Percentiles rank a stretch among this genome's conserved stretches.
Evolutionary conservation across 2,113 vertebrate genomes (phyloP).

Genomic region (Enhydra lutris): DNA sequence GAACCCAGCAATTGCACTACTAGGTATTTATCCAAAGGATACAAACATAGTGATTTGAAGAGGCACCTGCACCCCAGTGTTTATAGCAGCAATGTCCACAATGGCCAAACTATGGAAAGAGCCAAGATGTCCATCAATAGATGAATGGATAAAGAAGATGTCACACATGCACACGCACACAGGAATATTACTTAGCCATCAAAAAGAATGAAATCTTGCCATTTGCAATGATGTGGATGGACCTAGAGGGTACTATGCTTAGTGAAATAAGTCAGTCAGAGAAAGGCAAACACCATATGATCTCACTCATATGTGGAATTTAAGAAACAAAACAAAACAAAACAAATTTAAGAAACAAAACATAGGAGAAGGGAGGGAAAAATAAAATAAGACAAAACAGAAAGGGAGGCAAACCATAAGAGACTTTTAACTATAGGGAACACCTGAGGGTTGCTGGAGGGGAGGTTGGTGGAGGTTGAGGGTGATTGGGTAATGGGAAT

Average conservation of each 20-base stretch:
- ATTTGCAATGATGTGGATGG: too few relatives aligned
- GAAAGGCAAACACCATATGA: neutral
- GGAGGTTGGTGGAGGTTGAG: too few relatives aligned
- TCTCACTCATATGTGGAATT: neutral
- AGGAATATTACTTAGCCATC: too few relatives aligned
- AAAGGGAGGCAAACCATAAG: neutral
- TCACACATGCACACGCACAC: too few relatives aligned
- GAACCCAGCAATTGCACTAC: neutral
- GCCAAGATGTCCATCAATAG: too few relatives aligned
- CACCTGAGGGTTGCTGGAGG: neutral
- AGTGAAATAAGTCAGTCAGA: too few relatives aligned
- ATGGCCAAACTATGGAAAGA: too few relatives aligned
- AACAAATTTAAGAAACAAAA: neutral
- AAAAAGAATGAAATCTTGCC: too few relatives aligned
- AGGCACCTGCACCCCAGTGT: neutral
- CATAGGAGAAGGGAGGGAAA: neutral
- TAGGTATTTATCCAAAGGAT: neutral
- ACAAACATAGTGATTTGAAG: neutral
- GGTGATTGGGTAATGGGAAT: neutral
- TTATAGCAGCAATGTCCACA: neutral
- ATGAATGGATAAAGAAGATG: too few relatives aligned
- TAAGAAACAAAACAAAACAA: neutral
- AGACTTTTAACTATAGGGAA: neutral
- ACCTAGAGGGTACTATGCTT: too few relatives aligned
- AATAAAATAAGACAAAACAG: neutral